Evolutionary conservation across 2,113 vertebrate species (phyloP).

Genomic region (Eidolon helvum): DNA sequence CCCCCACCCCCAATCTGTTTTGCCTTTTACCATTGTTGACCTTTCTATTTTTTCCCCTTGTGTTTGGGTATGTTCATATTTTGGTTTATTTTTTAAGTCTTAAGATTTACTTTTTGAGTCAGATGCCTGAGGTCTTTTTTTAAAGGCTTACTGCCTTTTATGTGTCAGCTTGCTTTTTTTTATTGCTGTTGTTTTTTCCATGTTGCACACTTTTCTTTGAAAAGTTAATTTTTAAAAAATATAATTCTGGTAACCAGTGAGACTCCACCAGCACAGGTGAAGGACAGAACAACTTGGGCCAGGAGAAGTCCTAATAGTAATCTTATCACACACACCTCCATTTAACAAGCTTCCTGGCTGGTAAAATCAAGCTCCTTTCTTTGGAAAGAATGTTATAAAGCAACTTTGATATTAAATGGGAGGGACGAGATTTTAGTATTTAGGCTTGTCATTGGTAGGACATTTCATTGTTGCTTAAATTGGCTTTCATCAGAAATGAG

Average conservation of each 20-base stretch:
- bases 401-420: not conserved
- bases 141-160: not conserved
- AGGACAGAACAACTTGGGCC: not conserved
- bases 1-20: fast-evolving
- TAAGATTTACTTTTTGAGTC: not conserved
- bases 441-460: not conserved
- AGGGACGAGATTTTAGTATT: not conserved
- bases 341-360: not conserved
- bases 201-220: not conserved
- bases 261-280: not conserved
- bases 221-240: constrained; percentile 39
- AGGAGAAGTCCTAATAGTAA: not conserved
- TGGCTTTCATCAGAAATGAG: constrained; percentile 1
- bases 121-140: not conserved
- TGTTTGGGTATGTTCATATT: not conserved
- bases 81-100: not conserved
- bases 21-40: not conserved
- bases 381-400: not conserved
- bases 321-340: not conserved
- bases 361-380: not conserved
- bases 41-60: not conserved
- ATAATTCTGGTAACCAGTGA: not conserved
- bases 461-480: not conserved
- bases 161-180: not conserved
- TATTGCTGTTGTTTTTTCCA: not conserved